phyloP scores from a whole-genome alignment of 2,797 vertebrate genomes.

The Falco berigora region DNA sequence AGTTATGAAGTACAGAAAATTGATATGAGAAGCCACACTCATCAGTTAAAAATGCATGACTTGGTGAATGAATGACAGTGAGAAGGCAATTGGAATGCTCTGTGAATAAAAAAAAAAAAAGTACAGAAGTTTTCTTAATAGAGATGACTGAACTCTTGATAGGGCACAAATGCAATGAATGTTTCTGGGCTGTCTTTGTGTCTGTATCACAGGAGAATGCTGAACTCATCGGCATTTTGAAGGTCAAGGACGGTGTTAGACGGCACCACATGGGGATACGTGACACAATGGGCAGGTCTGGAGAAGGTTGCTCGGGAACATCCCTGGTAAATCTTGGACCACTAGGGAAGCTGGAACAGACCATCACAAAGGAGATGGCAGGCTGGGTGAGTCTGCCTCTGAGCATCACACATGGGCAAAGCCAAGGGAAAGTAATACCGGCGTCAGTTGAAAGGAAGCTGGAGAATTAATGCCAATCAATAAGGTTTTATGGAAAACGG shows the following conservation, averaged over 20 bases:
- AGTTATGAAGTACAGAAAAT: constrained; percentile 27
- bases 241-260: not conserved
- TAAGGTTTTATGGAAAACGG: not conserved
- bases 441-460: not conserved
- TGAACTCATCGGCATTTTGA: not conserved
- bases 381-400: not conserved
- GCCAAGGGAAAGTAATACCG: not conserved
- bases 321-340: fast-evolving
- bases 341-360: not conserved
- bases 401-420: not conserved
- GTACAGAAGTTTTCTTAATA: not conserved
- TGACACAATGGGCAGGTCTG: not conserved
- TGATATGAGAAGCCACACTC: not conserved
- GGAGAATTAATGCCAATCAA: not conserved
- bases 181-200: not conserved
- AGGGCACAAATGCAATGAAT: not conserved
- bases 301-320: not conserved
- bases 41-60: not conserved
- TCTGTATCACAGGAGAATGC: not conserved
- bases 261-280: fast-evolving
- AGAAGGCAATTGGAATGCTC: not conserved
- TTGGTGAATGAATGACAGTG: not conserved
- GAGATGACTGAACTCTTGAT: not conserved
- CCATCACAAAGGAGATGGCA: not conserved
- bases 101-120: not conserved